Evolutionary conservation across 2,113 vertebrate species (phyloP).

Genomic region (Benitochromis conjunctus): DNA sequence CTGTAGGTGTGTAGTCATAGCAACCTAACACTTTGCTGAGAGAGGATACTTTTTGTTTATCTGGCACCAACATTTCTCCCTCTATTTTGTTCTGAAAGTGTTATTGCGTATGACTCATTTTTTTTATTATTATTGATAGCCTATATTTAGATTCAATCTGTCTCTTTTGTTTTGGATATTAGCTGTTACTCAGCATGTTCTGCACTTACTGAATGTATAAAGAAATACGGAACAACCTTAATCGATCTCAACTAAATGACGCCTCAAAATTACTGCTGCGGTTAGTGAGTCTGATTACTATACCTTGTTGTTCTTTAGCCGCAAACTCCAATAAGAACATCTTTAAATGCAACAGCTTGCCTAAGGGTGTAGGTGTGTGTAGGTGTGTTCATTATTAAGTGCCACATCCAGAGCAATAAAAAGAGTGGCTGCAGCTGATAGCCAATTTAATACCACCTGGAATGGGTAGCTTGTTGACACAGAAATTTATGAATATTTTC

Average conservation of each 20-base stretch:
- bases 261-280: background rate
- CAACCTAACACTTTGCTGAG: constrained; percentile 52
- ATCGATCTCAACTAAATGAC: background rate
- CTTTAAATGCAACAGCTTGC: background rate
- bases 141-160: constrained; percentile 30
- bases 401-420: constrained; percentile 2
- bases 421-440: background rate
- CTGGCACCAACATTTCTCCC: constrained; percentile 25
- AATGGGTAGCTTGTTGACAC: background rate
- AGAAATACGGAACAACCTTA: background rate
- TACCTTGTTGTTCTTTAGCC: background rate
- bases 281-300: background rate
- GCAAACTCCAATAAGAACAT: background rate
- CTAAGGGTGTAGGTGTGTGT: background rate
- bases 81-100: constrained; percentile 34
- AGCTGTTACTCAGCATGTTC: background rate
- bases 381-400: constrained; percentile 1
- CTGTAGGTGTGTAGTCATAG: constrained; percentile 67
- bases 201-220: background rate
- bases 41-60: constrained; percentile 51
- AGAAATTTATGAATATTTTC: constrained; percentile 15
- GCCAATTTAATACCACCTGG: background rate
- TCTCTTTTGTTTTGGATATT: constrained; percentile 10
- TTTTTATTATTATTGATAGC: background rate
- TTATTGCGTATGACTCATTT: constrained; percentile 14